These are phyloP conservation scores for Achroia grisella DNA, from an alignment of 1,140 invertebrate species.

Conservation along the genomic window DNA sequence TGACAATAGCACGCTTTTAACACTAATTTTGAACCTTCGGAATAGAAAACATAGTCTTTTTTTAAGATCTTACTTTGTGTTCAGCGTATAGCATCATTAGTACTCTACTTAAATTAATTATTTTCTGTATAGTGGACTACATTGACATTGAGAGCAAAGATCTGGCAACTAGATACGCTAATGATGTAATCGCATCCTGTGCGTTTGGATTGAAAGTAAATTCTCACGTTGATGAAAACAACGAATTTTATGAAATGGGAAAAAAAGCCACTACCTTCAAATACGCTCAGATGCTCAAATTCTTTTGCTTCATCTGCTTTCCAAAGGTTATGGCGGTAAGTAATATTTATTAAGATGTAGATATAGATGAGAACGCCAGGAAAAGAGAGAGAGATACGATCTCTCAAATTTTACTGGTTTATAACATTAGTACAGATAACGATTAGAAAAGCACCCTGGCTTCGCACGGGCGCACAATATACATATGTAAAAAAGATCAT, in stretches of 20 bases:
- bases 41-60: no score
- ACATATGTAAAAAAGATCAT: no score
- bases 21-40: no score
- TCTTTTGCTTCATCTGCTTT: constrained; percentile 9
- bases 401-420: no score
- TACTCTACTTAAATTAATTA: neutral
- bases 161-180: constrained; percentile 70
- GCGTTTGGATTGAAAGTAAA: constrained; percentile 75
- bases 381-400: no score
- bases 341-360: neutral
- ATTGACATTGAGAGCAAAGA: constrained; percentile 69
- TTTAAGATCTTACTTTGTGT: no score
- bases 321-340: constrained; percentile 9
- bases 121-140: constrained; percentile 12
- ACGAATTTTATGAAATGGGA: constrained; percentile 72
- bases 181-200: constrained; percentile 66
- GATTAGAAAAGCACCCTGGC: no score
- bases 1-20: no score
- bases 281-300: constrained; percentile 17
- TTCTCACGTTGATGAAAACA: constrained; percentile 69
- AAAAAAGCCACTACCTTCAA: constrained; percentile 32
- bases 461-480: no score
- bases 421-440: no score
- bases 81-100: no score
- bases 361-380: no score